Evolutionary conservation across 2,888 invertebrate species (phyloP).

Genomic region (Stratiomys singularior): DNA sequence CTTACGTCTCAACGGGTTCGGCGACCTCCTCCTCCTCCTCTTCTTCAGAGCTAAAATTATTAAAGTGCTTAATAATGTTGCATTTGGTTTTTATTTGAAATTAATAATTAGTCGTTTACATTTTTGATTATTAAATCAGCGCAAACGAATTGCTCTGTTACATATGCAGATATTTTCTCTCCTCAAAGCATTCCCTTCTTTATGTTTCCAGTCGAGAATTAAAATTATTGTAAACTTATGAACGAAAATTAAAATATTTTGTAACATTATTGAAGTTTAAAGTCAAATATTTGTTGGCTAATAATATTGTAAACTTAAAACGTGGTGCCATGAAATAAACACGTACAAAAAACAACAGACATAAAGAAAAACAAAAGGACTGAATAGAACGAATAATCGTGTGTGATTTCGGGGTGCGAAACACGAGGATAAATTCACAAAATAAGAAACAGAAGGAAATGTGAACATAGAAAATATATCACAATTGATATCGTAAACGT

Average conservation of each 20-base stretch:
- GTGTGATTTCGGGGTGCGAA: conserved; percentile 1
- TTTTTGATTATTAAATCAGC: not conserved
- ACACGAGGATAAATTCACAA: conserved; percentile 20
- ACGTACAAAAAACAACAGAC: not conserved
- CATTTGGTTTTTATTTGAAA: conserved; percentile 27
- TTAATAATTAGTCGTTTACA: not conserved
- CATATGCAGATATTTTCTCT: conserved; percentile 14
- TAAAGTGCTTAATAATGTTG: conserved; percentile 45
- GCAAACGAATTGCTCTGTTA: too few relatives aligned
- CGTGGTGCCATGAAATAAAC: not conserved
- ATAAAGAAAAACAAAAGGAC: not conserved
- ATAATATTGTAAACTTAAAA: not conserved
- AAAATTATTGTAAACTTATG: not conserved
- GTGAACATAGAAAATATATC: conserved; percentile 47
- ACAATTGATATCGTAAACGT: not conserved
- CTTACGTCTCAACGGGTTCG: conserved; percentile 67
- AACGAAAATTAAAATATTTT: not conserved
- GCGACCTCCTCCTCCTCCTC: conserved; percentile 62
- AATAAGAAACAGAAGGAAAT: conserved; percentile 41
- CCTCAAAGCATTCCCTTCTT: conserved; percentile 47
- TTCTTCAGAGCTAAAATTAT: conserved; percentile 61
- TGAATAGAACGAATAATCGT: not conserved
- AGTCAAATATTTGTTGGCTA: not conserved
- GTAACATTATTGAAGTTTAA: not conserved
- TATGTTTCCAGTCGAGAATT: conserved; percentile 48